A percentile compares a stretch with the other conserved stretches of the same genome.
These are phyloP conservation scores for Drosophila trapezifrons DNA, from an alignment of 1,140 invertebrate genomes.

Conservation along the genomic window DNA sequence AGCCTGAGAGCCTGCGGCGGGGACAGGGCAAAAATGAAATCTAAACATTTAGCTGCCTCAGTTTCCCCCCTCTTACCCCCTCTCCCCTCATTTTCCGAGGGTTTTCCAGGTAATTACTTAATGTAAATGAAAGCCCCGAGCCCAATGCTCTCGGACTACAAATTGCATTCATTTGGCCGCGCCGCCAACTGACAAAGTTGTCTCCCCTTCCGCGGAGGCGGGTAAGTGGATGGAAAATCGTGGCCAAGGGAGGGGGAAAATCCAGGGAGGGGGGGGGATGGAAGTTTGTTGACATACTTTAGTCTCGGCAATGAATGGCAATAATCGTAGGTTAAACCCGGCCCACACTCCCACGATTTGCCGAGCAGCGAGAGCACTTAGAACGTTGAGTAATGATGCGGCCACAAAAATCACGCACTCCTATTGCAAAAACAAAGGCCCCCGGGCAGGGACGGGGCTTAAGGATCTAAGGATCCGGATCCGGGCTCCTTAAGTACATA, in stretches of 20 bases:
- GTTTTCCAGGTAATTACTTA: slow-evolving; percentile 72
- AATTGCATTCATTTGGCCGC: slow-evolving; percentile 54
- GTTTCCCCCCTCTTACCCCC: not conserved
- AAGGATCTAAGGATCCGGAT: slow-evolving; percentile 5
- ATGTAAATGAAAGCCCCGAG: slow-evolving; percentile 64
- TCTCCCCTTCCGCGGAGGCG: slow-evolving; percentile 12
- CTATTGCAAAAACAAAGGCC: slow-evolving; percentile 47
- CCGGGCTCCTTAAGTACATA: slow-evolving; percentile 6
- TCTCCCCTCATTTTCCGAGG: not conserved
- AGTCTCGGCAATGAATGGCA: slow-evolving; percentile 63
- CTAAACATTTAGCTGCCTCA: slow-evolving; percentile 25
- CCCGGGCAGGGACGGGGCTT: not conserved
- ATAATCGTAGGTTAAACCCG: slow-evolving; percentile 56
- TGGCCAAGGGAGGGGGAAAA: not conserved
- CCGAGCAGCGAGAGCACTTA: slow-evolving; percentile 14
- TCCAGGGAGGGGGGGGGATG: not conserved
- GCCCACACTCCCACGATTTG: not conserved
- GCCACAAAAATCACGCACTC: slow-evolving; percentile 70
- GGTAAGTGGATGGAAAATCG: not conserved
- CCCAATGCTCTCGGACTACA: slow-evolving; percentile 54
- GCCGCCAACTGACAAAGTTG: slow-evolving; percentile 26
- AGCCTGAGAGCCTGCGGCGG: slow-evolving; percentile 2
- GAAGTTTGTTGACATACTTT: slow-evolving; percentile 61
- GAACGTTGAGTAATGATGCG: slow-evolving; percentile 70
- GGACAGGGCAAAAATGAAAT: slow-evolving; percentile 18